Percentiles rank a stretch among this genome's conserved stretches.
These are phyloP conservation scores for Saccostrea glomerata DNA, from an alignment of 1,140 invertebrate genomes.

Conservation along the genomic window DNA sequence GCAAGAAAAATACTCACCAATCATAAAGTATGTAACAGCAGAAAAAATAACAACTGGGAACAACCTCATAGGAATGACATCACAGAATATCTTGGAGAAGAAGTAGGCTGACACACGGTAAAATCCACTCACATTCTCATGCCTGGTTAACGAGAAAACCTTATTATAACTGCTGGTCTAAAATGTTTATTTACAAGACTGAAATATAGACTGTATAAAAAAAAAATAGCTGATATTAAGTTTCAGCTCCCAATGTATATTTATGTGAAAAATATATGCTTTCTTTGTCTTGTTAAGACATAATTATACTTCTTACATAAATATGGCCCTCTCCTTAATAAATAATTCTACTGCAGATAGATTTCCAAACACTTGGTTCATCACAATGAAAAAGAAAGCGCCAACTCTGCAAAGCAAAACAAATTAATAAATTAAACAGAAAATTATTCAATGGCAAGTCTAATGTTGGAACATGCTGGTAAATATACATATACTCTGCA, in stretches of 20 bases:
- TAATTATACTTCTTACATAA: conserved; percentile 72
- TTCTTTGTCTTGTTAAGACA: too few relatives aligned
- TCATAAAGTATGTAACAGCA: conserved; percentile 76
- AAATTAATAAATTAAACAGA: too few relatives aligned
- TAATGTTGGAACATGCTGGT: not conserved
- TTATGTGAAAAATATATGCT: too few relatives aligned
- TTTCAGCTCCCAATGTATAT: too few relatives aligned
- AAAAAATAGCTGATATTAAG: too few relatives aligned
- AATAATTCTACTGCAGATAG: conserved; percentile 77
- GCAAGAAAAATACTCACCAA: conserved; percentile 70
- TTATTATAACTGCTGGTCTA: too few relatives aligned
- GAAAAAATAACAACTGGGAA: conserved; percentile 74
- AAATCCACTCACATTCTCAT: conserved; percentile 79
- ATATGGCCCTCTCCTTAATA: conserved; percentile 76
- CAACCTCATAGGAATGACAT: conserved; percentile 76
- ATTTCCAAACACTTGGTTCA: conserved; percentile 78
- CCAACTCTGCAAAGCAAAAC: conserved; percentile 68
- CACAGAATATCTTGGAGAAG: conserved; percentile 77
- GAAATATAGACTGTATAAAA: too few relatives aligned
- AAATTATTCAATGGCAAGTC: too few relatives aligned
- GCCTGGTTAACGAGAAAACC: conserved; percentile 65
- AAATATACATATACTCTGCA: not conserved
- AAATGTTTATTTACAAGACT: too few relatives aligned
- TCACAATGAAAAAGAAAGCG: conserved; percentile 78
- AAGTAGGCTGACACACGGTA: conserved; percentile 78